phyloP scores from a whole-genome alignment of 2,797 vertebrate genomes.

The Falco berigora region DNA sequence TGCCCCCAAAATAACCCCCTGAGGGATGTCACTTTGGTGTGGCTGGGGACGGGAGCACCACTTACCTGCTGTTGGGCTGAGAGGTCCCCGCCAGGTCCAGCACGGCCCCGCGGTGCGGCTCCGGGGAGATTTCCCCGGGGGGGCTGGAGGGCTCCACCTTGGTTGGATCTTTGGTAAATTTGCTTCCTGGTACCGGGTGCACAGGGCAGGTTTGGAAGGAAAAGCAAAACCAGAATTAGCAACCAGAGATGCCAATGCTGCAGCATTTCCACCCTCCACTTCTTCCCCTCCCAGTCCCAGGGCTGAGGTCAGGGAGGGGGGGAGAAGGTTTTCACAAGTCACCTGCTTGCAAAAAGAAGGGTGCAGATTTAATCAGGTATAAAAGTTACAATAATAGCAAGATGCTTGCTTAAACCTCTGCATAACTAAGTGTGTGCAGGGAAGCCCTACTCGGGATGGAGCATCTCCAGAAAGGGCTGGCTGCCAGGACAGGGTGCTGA shows the following conservation, averaged over 20 bases:
- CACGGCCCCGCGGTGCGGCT: constrained; percentile 40
- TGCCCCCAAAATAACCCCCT: background rate
- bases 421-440: background rate
- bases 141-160: constrained; percentile 75
- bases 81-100: constrained; percentile 64
- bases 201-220: background rate
- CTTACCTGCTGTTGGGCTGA: constrained; percentile 52
- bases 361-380: background rate
- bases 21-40: background rate
- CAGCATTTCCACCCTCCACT: background rate
- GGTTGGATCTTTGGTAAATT: constrained; percentile 80
- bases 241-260: background rate
- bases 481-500: background rate
- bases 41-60: background rate
- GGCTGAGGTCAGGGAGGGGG: background rate
- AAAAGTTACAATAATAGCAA: background rate
- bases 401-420: background rate
- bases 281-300: background rate
- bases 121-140: constrained; percentile 60
- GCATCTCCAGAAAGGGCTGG: background rate
- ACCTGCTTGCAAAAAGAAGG: background rate
- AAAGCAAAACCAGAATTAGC: constrained; percentile 24
- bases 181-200: constrained; percentile 65
- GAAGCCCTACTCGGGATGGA: background rate
- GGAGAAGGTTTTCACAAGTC: background rate